Conservation (phyloP, 2,797 vertebrate genomes). For the Sebastes aleutianus region DNA sequence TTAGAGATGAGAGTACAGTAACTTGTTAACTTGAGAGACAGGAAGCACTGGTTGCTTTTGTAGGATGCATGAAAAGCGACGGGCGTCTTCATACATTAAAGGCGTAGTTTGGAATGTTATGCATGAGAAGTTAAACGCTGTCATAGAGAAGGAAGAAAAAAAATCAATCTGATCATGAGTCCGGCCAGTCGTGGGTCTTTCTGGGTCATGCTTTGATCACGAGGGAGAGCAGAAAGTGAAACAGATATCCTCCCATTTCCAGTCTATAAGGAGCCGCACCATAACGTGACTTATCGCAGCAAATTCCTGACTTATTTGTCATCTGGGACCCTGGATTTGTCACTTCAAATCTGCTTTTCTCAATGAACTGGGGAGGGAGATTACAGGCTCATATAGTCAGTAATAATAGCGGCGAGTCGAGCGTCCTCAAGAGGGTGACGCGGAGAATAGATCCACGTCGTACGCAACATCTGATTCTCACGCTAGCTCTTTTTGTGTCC, state of each 20-base stretch:
- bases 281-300: conserved; percentile 59
- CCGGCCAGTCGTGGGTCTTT: conserved; percentile 13
- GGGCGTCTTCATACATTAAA: conserved; percentile 3
- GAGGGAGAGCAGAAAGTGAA: conserved; percentile 19
- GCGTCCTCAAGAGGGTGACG: conserved; percentile 56
- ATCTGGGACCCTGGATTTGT: conserved; percentile 69
- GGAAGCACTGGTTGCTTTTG: conserved; percentile 24
- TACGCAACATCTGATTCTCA: conserved; percentile 47
- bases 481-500: conserved; percentile 11
- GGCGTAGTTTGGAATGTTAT: neutral
- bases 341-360: conserved; percentile 72
- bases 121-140: conserved; percentile 6
- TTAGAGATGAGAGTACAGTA: conserved; percentile 1
- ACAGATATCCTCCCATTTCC: conserved; percentile 28
- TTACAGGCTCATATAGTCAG: conserved; percentile 62
- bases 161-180: neutral
- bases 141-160: neutral
- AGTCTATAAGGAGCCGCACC: conserved; percentile 2
- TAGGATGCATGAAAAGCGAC: neutral
- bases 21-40: conserved; percentile 9
- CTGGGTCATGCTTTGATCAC: conserved; percentile 32
- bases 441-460: conserved; percentile 18
- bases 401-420: conserved; percentile 49
- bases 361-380: conserved; percentile 63
- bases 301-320: conserved; percentile 71